These are phyloP conservation scores for Diabrotica undecimpunctata DNA, from an alignment of 1,140 invertebrate genomes.

Conservation along the genomic window DNA sequence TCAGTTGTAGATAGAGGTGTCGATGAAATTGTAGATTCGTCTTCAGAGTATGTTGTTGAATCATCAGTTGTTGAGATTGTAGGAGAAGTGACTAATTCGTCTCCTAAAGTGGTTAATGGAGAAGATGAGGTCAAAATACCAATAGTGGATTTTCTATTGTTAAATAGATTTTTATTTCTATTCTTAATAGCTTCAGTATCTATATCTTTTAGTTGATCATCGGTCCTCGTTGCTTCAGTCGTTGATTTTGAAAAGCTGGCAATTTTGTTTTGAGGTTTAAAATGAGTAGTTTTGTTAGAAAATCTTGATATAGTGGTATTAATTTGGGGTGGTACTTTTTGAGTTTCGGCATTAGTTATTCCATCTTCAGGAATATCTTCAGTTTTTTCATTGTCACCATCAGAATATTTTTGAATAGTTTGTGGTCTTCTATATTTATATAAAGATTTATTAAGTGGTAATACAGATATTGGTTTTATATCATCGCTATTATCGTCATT, in stretches of 20 bases:
- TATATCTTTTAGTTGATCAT: constrained; percentile 24
- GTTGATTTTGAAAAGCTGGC: constrained; percentile 16
- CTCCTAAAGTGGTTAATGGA: neutral
- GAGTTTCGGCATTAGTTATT: neutral
- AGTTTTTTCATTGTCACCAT: constrained; percentile 39
- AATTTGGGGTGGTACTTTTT: neutral
- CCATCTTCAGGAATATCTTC: neutral
- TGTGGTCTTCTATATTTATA: constrained; percentile 28
- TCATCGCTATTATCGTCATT: no score
- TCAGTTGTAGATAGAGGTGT: constrained; percentile 42
- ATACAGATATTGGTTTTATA: no score
- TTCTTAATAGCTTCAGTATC: constrained; percentile 35
- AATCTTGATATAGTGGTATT: neutral
- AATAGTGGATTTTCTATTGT: constrained; percentile 43
- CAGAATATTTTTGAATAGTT: constrained; percentile 47
- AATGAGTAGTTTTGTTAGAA: neutral
- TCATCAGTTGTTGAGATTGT: neutral
- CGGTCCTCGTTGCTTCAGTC: constrained; percentile 15
- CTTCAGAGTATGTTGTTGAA: constrained; percentile 9
- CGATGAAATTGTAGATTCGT: constrained; percentile 44
- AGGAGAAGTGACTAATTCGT: neutral
- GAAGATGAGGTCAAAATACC: constrained; percentile 22
- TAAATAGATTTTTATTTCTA: constrained; percentile 54
- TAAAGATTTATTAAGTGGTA: constrained; percentile 24
- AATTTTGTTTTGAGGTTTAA: neutral